Evolutionary conservation across 2,888 invertebrate genomes (phyloP).

Genomic region (Lasioglossum oenotherae): DNA sequence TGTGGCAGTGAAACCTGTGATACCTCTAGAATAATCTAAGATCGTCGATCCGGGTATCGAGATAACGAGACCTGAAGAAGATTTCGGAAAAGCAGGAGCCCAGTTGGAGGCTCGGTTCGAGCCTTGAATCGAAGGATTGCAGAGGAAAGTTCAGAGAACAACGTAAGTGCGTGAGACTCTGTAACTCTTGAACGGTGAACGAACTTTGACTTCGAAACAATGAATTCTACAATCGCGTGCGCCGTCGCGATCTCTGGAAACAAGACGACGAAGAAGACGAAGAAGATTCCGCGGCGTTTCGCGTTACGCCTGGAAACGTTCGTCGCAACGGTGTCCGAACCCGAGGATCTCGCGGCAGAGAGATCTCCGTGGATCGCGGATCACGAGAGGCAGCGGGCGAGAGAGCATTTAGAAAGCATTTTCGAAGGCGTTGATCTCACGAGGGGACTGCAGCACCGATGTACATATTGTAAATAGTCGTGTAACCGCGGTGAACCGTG

Average conservation of each 20-base stretch:
- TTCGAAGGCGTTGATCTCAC: constrained; percentile 64
- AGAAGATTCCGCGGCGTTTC: not conserved
- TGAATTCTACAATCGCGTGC: constrained; percentile 10
- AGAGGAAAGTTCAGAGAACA: not conserved
- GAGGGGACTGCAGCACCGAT: constrained; percentile 48
- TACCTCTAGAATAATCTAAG: constrained; percentile 9
- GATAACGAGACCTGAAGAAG: not conserved
- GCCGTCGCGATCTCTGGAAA: constrained; percentile 3
- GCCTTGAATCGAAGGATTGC: not conserved
- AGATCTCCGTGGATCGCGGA: not conserved
- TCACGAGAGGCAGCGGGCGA: not conserved
- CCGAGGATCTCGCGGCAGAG: not conserved
- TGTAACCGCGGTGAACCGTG: constrained; percentile 53
- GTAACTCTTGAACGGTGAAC: not conserved
- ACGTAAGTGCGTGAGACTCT: not conserved
- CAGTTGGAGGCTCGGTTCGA: not conserved
- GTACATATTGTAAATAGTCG: constrained; percentile 81
- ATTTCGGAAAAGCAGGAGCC: not conserved
- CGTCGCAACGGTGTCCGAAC: not conserved
- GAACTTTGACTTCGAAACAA: not conserved
- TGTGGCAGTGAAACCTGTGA: constrained; percentile 9
- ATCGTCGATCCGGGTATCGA: not conserved
- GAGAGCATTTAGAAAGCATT: constrained; percentile 49
- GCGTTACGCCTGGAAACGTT: not conserved
- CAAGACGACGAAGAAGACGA: not conserved